phyloP scores from a whole-genome alignment of 37 sponge, comb jelly and placozoan species.

The Geodia barretti region DNA sequence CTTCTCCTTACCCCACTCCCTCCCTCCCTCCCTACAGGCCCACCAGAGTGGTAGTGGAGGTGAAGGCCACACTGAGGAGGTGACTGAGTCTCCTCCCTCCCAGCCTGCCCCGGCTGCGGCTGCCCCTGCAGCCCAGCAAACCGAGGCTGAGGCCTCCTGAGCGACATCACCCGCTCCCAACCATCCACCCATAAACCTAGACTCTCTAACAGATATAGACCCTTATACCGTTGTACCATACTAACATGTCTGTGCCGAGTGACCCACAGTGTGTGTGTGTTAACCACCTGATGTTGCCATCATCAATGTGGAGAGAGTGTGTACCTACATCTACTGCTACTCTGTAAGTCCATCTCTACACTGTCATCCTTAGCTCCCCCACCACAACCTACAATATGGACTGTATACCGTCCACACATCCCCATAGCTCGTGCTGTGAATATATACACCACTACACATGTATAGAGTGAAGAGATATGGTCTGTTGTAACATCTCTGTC shows the following conservation, averaged over 20 bases:
- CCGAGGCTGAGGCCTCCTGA: not conserved
- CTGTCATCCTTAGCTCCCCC: too few relatives aligned
- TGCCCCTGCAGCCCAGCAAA: too few relatives aligned
- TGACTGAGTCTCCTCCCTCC: not conserved
- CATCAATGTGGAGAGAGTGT: not conserved
- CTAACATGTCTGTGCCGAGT: too few relatives aligned
- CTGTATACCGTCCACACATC: not conserved
- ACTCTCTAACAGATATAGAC: not conserved
- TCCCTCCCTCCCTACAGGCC: not conserved
- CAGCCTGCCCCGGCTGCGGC: too few relatives aligned
- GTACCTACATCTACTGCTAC: not conserved
- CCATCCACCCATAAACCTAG: not conserved
- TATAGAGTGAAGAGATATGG: not conserved
- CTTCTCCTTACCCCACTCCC: not conserved
- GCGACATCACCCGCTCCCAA: not conserved
- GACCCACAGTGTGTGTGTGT: not conserved
- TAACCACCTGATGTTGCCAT: not conserved
- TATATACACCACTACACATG: not conserved
- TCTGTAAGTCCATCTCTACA: not conserved
- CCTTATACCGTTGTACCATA: too few relatives aligned
- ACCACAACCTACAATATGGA: not conserved
- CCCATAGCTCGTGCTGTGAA: not conserved
- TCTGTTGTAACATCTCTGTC: not conserved
- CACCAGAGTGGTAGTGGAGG: conserved; percentile 11
- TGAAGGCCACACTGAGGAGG: conserved; percentile 4